These are phyloP conservation scores for Eurypyga helias DNA, from an alignment of 2,113 vertebrate species.

Conservation along the genomic window DNA sequence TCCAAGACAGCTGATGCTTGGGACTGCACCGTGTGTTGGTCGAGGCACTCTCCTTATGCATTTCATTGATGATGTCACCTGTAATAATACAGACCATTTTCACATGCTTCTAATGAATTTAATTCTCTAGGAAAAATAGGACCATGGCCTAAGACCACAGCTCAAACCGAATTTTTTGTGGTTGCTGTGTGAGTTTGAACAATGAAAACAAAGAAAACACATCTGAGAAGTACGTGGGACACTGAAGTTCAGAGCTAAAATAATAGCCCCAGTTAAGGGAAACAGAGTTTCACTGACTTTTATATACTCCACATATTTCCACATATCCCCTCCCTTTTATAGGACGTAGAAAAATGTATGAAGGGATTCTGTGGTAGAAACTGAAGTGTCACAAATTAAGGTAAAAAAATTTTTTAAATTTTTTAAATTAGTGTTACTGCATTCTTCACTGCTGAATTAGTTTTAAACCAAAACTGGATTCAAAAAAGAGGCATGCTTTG, in stretches of 20 bases:
- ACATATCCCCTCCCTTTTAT: background rate
- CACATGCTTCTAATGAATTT: background rate
- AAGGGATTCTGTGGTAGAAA: background rate
- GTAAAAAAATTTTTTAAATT: too few species aligned
- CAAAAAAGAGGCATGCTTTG: background rate
- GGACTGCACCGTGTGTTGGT: rapidly evolving
- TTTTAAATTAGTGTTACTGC: background rate
- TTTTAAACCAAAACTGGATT: background rate
- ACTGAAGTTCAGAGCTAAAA: background rate
- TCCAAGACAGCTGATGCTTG: background rate
- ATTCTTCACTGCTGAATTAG: background rate
- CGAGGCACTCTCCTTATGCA: background rate
- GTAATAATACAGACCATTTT: background rate
- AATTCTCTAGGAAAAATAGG: background rate
- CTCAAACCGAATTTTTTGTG: background rate
- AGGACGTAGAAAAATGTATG: background rate
- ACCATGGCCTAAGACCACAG: background rate
- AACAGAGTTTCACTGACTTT: background rate
- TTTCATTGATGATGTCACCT: background rate
- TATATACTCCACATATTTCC: background rate
- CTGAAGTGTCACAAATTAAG: background rate
- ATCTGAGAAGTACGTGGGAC: background rate
- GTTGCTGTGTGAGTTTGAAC: background rate
- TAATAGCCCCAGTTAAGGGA: background rate
- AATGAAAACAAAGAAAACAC: background rate